Evolutionary conservation across 2,797 vertebrate genomes (phyloP).

Genomic region (Momotus momota): DNA sequence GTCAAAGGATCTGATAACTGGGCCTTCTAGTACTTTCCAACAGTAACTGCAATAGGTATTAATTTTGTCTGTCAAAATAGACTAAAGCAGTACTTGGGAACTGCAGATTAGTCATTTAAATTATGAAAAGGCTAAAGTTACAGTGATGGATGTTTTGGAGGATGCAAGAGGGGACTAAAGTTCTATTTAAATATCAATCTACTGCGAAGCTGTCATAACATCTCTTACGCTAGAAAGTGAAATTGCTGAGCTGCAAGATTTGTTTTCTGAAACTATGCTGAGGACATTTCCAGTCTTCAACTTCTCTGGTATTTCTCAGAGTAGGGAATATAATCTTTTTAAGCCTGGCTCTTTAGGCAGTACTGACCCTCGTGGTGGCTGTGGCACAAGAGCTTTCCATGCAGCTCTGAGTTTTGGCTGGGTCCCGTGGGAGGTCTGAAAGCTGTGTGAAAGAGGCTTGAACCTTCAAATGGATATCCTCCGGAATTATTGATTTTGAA

Average conservation of each 20-base stretch:
- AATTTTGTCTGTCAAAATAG: slow-evolving; percentile 60
- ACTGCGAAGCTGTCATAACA: slow-evolving; percentile 50
- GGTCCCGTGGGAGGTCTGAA: not conserved
- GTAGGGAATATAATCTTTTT: slow-evolving; percentile 17
- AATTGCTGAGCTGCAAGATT: slow-evolving; percentile 52
- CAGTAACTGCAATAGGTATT: slow-evolving; percentile 21
- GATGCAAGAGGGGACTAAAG: slow-evolving; percentile 37
- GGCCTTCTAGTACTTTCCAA: slow-evolving; percentile 13
- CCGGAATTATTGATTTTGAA: not conserved
- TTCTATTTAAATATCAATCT: slow-evolving; percentile 56
- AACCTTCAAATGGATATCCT: not conserved
- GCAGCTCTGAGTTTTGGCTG: not conserved
- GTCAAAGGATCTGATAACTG: not conserved
- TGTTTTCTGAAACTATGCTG: slow-evolving; percentile 35
- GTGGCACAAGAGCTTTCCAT: not conserved
- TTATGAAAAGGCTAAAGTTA: slow-evolving; percentile 57
- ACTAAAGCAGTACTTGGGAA: slow-evolving; percentile 33
- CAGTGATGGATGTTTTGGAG: slow-evolving; percentile 57
- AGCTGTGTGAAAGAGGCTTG: not conserved
- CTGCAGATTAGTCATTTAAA: slow-evolving; percentile 58
- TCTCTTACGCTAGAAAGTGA: not conserved
- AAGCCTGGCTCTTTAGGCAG: not conserved
- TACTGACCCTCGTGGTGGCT: not conserved
- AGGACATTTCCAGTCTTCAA: not conserved
- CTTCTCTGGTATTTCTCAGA: not conserved